phyloP scores from a whole-genome alignment of 2,888 invertebrate species.

The Neelides folsomi region DNA sequence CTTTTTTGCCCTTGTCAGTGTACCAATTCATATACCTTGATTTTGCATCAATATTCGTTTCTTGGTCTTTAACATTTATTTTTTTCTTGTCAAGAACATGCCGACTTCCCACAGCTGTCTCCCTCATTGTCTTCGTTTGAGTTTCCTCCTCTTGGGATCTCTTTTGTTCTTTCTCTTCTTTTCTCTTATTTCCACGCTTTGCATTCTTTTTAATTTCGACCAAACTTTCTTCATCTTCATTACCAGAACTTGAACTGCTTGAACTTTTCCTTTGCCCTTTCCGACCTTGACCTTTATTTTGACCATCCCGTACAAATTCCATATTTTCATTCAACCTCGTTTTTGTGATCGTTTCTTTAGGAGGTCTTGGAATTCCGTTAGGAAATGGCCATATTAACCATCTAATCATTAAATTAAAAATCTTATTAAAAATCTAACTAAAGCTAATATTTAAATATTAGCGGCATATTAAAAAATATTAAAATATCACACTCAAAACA shows the following conservation, averaged over 20 bases:
- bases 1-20: constrained; percentile 16
- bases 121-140: constrained; percentile 16
- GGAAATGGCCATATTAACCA: no score
- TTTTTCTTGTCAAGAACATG: constrained; percentile 15
- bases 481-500: no score
- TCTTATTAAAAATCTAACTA: no score
- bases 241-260: background rate
- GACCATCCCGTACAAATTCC: no score
- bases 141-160: constrained; percentile 2
- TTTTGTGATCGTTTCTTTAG: no score
- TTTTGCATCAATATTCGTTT: constrained; percentile 20
- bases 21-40: constrained; percentile 31
- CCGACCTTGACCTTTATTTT: no score
- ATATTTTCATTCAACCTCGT: no score
- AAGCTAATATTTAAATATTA: no score
- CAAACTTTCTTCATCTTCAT: constrained; percentile 10
- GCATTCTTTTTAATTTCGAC: constrained; percentile 11
- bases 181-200: constrained; percentile 2
- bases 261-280: no score
- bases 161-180: constrained; percentile 9
- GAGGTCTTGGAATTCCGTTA: no score
- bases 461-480: no score
- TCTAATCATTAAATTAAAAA: no score
- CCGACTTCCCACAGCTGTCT: constrained; percentile 12
- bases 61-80: background rate